Percentiles rank a stretch among this genome's conserved stretches.
These are phyloP conservation scores for Oligia fasciuncula DNA, from an alignment of 2,888 invertebrate species.

Conservation along the genomic window DNA sequence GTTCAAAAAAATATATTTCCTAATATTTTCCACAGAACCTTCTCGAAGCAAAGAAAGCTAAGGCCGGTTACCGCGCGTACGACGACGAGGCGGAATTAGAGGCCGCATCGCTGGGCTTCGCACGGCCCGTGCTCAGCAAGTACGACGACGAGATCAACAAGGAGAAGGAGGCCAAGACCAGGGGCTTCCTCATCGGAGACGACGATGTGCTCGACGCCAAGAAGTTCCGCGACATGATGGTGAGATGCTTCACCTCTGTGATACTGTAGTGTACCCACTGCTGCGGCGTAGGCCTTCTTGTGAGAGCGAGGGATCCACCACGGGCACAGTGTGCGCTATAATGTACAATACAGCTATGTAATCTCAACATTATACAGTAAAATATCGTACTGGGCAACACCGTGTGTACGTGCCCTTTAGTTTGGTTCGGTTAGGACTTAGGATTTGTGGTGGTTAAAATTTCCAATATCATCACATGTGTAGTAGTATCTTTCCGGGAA, in stretches of 20 bases:
- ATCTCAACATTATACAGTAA: too few species aligned
- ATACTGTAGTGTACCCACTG: neutral
- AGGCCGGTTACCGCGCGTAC: conserved; percentile 95
- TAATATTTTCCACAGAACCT: conserved; percentile 90
- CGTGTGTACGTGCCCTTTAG: too few species aligned
- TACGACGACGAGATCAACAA: conserved; percentile 97
- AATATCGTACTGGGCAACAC: too few species aligned
- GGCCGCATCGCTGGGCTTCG: conserved; percentile 91
- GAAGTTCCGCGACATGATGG: conserved; percentile 85
- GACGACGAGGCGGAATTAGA: conserved; percentile 94
- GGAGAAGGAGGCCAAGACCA: conserved; percentile 89
- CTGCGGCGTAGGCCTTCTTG: neutral
- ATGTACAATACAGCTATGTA: too few species aligned
- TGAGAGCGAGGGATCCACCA: too few species aligned
- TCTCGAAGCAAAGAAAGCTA: conserved; percentile 95
- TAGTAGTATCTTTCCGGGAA: too few species aligned
- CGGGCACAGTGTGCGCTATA: too few species aligned
- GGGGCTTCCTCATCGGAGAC: conserved; percentile 94
- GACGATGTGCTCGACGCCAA: conserved; percentile 90
- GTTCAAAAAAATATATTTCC: neutral
- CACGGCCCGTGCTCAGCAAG: conserved; percentile 94
- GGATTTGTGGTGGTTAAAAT: too few species aligned
- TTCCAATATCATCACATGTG: too few species aligned
- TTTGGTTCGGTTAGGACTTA: too few species aligned
- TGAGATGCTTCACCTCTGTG: conserved; percentile 58